Percentiles rank a stretch among this genome's conserved stretches.
Evolutionary conservation across 2,113 vertebrate species (phyloP).

Genomic region (Seriola dumerili): DNA sequence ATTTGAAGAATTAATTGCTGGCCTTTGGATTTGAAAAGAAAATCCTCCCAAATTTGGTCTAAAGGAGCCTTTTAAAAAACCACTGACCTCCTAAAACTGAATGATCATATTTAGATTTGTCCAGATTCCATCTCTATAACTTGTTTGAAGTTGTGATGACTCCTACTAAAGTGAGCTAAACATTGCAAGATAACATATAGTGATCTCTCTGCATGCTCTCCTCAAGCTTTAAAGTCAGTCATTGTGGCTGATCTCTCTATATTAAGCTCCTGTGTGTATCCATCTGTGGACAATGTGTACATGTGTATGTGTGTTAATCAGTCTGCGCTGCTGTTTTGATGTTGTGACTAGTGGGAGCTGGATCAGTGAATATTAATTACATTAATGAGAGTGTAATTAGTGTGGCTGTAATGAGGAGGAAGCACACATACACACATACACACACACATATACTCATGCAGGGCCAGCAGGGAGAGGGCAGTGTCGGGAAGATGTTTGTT

Average conservation of each 20-base stretch:
- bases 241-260: conserved; percentile 36
- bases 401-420: conserved; percentile 77
- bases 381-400: conserved; percentile 85
- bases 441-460: conserved; percentile 22
- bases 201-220: neutral
- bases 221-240: conserved; percentile 6
- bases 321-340: conserved; percentile 79
- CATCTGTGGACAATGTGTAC: conserved; percentile 68
- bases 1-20: conserved; percentile 8
- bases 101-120: conserved; percentile 14
- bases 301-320: conserved; percentile 73
- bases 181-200: neutral
- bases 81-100: neutral
- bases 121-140: conserved; percentile 11
- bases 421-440: conserved; percentile 31
- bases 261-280: conserved; percentile 80
- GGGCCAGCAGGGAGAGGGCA: conserved; percentile 71
- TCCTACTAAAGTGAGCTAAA: neutral
- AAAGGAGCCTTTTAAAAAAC: conserved; percentile 36
- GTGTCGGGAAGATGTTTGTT: conserved; percentile 67
- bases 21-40: conserved; percentile 8
- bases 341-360: conserved; percentile 82
- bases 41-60: neutral
- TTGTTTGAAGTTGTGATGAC: neutral
- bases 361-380: conserved; percentile 85